Percentiles rank a stretch among this genome's conserved stretches.
Evolutionary conservation across 2,113 vertebrate species (phyloP).

Genomic region (Lasiurus borealis): DNA sequence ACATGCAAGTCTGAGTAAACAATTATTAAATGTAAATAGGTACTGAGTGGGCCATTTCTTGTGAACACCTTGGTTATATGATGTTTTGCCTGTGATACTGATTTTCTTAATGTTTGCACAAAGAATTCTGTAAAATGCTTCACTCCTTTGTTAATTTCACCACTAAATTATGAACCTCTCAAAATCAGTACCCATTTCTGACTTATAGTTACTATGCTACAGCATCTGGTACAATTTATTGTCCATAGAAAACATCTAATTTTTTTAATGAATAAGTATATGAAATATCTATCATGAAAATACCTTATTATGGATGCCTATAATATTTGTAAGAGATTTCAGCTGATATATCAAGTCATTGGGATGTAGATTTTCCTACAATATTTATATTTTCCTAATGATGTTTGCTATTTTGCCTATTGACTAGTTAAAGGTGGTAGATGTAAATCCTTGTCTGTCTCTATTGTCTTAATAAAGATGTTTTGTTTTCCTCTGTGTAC

Average conservation of each 20-base stretch:
- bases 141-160: conserved; percentile 10
- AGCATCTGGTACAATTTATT: not conserved
- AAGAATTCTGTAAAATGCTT: conserved; percentile 46
- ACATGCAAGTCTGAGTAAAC: not conserved
- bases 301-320: conserved; percentile 20
- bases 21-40: conserved; percentile 29
- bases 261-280: conserved; percentile 9
- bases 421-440: not conserved
- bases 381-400: not conserved
- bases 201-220: not conserved
- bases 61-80: not conserved
- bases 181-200: not conserved
- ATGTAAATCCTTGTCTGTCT: not conserved
- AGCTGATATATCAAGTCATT: not conserved
- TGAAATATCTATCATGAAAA: not conserved
- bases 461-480: not conserved
- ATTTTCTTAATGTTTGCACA: conserved; percentile 34
- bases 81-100: conserved; percentile 1
- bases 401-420: not conserved
- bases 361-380: conserved; percentile 4
- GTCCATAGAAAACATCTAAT: not conserved
- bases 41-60: not conserved
- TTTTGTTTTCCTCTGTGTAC: not conserved
- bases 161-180: not conserved
- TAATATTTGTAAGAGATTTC: conserved; percentile 17